Conservation (phyloP, 1,140 invertebrate genomes). For the Polypedilum pembai region DNA sequence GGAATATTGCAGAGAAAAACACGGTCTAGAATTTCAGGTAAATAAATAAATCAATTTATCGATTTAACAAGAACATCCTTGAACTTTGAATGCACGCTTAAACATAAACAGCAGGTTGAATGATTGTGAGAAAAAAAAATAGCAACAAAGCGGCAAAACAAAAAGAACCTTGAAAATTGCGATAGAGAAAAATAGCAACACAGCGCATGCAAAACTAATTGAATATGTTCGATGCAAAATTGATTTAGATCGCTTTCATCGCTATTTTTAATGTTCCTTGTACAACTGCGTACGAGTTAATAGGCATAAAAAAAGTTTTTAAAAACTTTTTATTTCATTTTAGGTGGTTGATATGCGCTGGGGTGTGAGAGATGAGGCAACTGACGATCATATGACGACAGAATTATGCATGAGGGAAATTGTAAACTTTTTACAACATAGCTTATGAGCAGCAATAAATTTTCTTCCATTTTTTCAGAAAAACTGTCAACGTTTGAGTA, state of each 20-base stretch:
- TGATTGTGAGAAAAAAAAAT: not conserved
- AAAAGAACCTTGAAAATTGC: not conserved
- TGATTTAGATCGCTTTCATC: not conserved
- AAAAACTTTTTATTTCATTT: conserved; percentile 29
- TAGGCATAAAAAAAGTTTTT: not conserved
- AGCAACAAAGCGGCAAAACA: conserved; percentile 8
- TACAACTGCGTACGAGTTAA: too few relatives aligned
- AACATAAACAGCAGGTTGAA: not conserved
- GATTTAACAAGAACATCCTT: conserved; percentile 20
- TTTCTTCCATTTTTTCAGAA: conserved; percentile 38
- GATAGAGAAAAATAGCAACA: not conserved
- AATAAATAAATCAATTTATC: conserved; percentile 31
- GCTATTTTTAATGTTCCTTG: not conserved
- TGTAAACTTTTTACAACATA: conserved; percentile 35
- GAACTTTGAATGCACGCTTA: not conserved
- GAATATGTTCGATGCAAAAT: not conserved
- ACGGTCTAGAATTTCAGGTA: conserved; percentile 98
- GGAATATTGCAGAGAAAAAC: conserved; percentile 93
- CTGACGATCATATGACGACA: conserved; percentile 98
- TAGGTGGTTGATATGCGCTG: conserved; percentile 98
- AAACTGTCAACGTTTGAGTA: conserved; percentile 93
- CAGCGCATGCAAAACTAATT: not conserved
- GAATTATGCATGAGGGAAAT: conserved; percentile 98
- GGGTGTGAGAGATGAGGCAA: conserved; percentile 92
- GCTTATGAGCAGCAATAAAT: too few relatives aligned